Conservation (phyloP, 2,888 invertebrate genomes). For the Agrilus mali region DNA sequence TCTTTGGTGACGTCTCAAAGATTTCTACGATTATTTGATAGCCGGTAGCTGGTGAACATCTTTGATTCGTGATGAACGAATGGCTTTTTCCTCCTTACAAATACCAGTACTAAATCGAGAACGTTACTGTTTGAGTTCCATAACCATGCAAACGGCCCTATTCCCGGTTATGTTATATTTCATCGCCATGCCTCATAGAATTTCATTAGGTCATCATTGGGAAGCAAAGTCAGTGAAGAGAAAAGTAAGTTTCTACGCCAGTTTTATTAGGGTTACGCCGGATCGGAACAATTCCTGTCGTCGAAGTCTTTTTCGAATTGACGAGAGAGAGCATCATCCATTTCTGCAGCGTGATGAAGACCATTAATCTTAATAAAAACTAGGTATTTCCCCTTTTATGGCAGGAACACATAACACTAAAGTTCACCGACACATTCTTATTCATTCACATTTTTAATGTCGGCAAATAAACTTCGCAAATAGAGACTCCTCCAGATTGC, state of each 20-base stretch:
- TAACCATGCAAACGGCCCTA: slow-evolving; percentile 27
- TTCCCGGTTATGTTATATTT: slow-evolving; percentile 24
- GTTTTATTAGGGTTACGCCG: slow-evolving; percentile 27
- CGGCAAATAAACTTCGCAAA: no score
- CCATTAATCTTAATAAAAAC: no score
- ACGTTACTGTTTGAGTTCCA: slow-evolving; percentile 22
- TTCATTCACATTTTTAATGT: no score
- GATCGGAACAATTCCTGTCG: slow-evolving; percentile 15
- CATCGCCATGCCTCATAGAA: slow-evolving; percentile 30
- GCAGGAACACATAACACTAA: no score
- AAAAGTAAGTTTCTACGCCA: slow-evolving; percentile 26
- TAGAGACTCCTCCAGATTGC: no score
- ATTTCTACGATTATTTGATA: slow-evolving; percentile 14
- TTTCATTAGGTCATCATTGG: slow-evolving; percentile 31
- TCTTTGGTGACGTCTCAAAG: background rate
- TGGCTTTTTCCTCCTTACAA: slow-evolving; percentile 16
- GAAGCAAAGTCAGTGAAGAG: slow-evolving; percentile 27
- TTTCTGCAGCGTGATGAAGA: no score
- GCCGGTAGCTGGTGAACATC: slow-evolving; percentile 17
- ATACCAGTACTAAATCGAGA: slow-evolving; percentile 16
- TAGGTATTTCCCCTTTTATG: no score
- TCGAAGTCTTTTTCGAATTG: no score
- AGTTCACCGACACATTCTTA: no score
- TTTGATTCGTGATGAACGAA: slow-evolving; percentile 22
- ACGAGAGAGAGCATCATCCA: no score